phyloP scores from a whole-genome alignment of 2,113 vertebrate genomes.

The Glareola pratincola region DNA sequence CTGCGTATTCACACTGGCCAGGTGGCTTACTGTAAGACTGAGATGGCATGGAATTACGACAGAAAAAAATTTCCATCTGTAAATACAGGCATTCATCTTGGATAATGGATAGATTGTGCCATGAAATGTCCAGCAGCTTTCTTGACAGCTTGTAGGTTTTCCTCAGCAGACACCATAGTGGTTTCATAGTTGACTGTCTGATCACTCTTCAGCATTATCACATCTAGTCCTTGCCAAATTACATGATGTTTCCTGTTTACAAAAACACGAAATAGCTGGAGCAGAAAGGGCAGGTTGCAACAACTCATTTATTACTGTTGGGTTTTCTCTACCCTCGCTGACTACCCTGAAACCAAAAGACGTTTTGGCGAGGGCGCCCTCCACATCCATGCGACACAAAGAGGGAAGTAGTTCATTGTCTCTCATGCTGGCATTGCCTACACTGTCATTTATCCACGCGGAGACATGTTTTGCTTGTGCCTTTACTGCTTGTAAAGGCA shows the following conservation, averaged over 20 bases:
- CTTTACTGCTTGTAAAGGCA: background rate
- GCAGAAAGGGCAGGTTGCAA: slow-evolving; percentile 53
- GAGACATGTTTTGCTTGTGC: background rate
- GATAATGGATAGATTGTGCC: background rate
- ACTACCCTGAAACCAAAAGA: background rate
- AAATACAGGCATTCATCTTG: background rate
- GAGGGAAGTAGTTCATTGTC: background rate
- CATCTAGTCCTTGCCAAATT: background rate
- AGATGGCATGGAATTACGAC: background rate
- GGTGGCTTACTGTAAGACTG: slow-evolving; percentile 29
- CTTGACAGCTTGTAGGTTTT: slow-evolving; percentile 47
- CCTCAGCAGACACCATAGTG: background rate
- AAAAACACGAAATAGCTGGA: background rate
- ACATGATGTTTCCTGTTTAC: slow-evolving; percentile 25
- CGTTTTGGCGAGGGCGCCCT: background rate
- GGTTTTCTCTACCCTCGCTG: background rate
- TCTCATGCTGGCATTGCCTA: background rate
- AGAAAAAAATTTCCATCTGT: background rate
- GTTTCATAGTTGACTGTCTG: background rate
- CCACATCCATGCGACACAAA: background rate
- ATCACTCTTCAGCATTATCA: background rate
- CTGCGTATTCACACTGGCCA: background rate
- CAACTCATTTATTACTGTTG: slow-evolving; percentile 12
- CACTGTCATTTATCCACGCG: background rate
- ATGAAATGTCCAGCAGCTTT: background rate